Conservation (phyloP, 2,888 invertebrate species). For the Clostera curtula region DNA sequence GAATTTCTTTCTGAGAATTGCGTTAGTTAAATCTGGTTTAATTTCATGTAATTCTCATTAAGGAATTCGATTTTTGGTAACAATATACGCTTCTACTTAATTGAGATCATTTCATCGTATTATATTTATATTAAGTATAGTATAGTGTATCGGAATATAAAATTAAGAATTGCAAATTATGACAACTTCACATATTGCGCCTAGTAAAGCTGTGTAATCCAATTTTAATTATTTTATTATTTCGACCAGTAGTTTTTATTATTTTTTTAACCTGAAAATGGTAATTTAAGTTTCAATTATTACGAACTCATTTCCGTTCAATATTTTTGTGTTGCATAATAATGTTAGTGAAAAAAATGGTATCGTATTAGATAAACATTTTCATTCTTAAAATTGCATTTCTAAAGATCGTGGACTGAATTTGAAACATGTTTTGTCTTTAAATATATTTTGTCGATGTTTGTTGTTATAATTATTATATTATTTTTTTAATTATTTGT, state of each 20-base stretch:
- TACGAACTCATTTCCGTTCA: slow-evolving; percentile 26
- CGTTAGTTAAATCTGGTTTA: slow-evolving; percentile 12
- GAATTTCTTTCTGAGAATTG: slow-evolving; percentile 37
- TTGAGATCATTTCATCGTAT: slow-evolving; percentile 67
- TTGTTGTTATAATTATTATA: slow-evolving; percentile 77
- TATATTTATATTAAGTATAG: slow-evolving; percentile 71
- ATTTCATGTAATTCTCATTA: slow-evolving; percentile 32
- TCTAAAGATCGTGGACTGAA: slow-evolving; percentile 71
- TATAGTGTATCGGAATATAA: slow-evolving; percentile 58
- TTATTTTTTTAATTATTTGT: slow-evolving; percentile 81
- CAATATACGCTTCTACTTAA: slow-evolving; percentile 70
- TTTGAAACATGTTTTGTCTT: slow-evolving; percentile 72
- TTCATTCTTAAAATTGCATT: slow-evolving; percentile 72
- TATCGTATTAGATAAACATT: slow-evolving; percentile 44
- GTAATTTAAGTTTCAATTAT: slow-evolving; percentile 51
- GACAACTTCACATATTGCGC: slow-evolving; percentile 56
- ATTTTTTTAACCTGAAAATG: slow-evolving; percentile 40
- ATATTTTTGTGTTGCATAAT: slow-evolving; percentile 59
- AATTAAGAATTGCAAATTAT: slow-evolving; percentile 64
- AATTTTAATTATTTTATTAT: slow-evolving; percentile 32
- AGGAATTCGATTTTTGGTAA: slow-evolving; percentile 44
- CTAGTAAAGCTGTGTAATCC: slow-evolving; percentile 31
- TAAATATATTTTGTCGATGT: slow-evolving; percentile 76
- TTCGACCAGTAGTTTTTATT: slow-evolving; percentile 37
- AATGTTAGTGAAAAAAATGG: slow-evolving; percentile 51